Base-by-base conservation (phyloP, 2,113 vertebrate genomes). In the Nothoprocta perdicaria region DNA sequence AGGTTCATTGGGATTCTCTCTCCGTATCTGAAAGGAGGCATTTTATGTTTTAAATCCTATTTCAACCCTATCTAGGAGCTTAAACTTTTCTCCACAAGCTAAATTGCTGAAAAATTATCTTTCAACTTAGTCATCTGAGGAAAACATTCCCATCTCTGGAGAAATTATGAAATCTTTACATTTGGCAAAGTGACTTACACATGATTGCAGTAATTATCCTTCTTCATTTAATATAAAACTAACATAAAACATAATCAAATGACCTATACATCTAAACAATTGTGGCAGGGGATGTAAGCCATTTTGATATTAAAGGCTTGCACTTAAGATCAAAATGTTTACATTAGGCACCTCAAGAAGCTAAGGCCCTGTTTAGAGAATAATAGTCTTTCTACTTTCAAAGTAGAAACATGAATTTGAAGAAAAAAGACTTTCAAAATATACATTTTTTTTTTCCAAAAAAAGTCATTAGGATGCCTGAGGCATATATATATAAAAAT, bases 171-270 rank as follows among this genome's bases (percentile, higher is more conserved):
- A n/a, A 18, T 43, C 45, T 3, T 90, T 66, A 67, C 27, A 45
- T 86, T 87, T n/a, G 11, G 27, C 66, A 63, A 73, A 91, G 75
- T 91, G 90, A 92, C 46, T 92, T 66, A 87, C 86, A 76, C 40
- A 53, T 22, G 67, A 91, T 91, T 17, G 0, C 31, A 87, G 88
- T 94, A 94, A 94, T 91, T 91, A 85, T 48, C 53, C 58, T 18
- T 84, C 40, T 26, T 84, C 43, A 18, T 87, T 87, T 94, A 93
- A 92, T 50, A 80, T 27, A 83, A 93, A 92, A 58, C 81, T 89
- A 93, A 90, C 53, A 80, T 31, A 83, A 93, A 92, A 48, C 87
- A 69, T 67, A 80, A 87, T 87, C 95, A 82, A 94, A 80, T 33
- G 41, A 35, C 31, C 76, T 92, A 24, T 55, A 60, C 38, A 46